A percentile compares a stretch with the other conserved stretches of the same genome.
phyloP scores from a whole-genome alignment of 2,888 invertebrate genomes.

The Drosophila villosipedis region DNA sequence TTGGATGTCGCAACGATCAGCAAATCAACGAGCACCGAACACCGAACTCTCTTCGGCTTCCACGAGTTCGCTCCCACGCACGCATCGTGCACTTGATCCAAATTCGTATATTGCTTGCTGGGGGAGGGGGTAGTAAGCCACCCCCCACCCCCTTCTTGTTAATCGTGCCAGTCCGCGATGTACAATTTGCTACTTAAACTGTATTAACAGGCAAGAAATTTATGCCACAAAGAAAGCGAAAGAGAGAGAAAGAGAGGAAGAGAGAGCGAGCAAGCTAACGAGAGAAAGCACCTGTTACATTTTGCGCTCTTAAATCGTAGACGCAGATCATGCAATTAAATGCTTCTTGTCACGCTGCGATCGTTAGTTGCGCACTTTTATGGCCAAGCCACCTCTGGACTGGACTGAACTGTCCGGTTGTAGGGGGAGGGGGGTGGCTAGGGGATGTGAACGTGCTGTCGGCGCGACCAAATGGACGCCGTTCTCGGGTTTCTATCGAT shows the following conservation, averaged over 20 bases:
- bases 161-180: conserved; percentile 43
- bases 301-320: conserved; percentile 30
- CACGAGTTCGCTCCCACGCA: conserved; percentile 51
- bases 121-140: not conserved
- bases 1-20: conserved; percentile 35
- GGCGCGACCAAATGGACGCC: conserved; percentile 40
- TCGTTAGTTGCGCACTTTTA: conserved; percentile 42
- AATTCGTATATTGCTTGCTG: conserved; percentile 18
- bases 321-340: conserved; percentile 33
- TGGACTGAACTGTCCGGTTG: not conserved
- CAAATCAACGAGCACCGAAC: not conserved
- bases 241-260: not conserved
- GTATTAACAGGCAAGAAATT: conserved; percentile 7
- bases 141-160: conserved; percentile 7
- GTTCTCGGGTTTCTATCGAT: conserved; percentile 22
- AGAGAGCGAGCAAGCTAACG: not conserved
- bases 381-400: conserved; percentile 15
- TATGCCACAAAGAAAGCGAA: not conserved
- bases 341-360: conserved; percentile 57
- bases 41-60: conserved; percentile 37
- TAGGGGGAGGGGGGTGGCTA: too few species aligned
- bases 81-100: conserved; percentile 55
- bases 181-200: conserved; percentile 22
- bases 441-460: conserved; percentile 33
- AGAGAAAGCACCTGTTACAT: conserved; percentile 13